Percentiles rank a stretch among this genome's conserved stretches.
These are phyloP conservation scores for Prochilodus magdalenae DNA, from an alignment of 2,113 vertebrate species.

Conservation along the genomic window DNA sequence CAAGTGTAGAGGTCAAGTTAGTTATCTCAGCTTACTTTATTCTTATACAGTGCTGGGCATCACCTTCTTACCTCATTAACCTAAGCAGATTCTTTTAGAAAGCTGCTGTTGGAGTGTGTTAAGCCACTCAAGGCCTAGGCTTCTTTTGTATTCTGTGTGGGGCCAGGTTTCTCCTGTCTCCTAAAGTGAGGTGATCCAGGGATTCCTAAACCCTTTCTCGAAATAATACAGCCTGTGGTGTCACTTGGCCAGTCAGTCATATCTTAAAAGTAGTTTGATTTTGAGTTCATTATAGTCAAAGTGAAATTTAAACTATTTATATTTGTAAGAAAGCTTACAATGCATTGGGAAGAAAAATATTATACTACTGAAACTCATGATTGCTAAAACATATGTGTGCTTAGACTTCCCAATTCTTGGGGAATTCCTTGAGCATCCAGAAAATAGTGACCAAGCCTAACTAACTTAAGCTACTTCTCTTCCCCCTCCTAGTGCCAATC, in stretches of 20 bases:
- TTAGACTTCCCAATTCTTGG: constrained; percentile 42
- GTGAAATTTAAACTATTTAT: neutral
- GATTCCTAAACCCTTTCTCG: constrained; percentile 51
- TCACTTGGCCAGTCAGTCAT: constrained; percentile 20
- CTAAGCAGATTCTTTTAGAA: constrained; percentile 9
- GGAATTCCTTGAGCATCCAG: constrained; percentile 67
- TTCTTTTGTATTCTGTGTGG: constrained; percentile 28
- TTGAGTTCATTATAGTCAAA: neutral
- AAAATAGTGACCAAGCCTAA: constrained; percentile 66
- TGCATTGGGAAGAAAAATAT: neutral
- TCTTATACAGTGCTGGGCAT: neutral
- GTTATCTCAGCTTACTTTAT: neutral
- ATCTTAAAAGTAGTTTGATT: too few species aligned
- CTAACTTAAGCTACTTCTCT: constrained; percentile 50
- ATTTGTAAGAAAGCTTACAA: neutral
- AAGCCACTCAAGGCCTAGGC: constrained; percentile 21
- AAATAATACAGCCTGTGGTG: constrained; percentile 47
- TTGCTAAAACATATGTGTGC: neutral
- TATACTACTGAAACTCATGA: neutral
- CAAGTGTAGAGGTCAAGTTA: neutral
- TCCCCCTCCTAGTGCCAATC: constrained; percentile 35
- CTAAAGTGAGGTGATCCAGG: constrained; percentile 29
- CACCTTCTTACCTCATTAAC: constrained; percentile 29
- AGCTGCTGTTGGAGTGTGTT: constrained; percentile 4
- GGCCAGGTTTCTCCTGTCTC: constrained; percentile 29